These are phyloP conservation scores for Pachyseris speciosa DNA, from an alignment of 64 coral and sea anemone genomes.

Conservation along the genomic window DNA sequence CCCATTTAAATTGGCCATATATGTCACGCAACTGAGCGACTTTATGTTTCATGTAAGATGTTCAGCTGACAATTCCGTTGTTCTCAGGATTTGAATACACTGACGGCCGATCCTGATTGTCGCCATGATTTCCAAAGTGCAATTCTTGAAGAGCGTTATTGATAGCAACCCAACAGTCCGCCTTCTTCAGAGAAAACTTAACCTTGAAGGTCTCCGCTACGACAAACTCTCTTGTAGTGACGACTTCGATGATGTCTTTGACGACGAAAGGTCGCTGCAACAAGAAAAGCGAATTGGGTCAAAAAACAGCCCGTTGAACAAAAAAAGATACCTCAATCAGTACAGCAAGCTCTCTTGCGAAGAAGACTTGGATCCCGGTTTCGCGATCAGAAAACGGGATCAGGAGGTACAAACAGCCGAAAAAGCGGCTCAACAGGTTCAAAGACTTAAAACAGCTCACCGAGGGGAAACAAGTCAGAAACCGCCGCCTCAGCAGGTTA, in stretches of 20 bases:
- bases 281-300: neutral
- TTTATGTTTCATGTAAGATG: neutral
- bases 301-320: neutral
- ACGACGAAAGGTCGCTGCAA: neutral
- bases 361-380: neutral
- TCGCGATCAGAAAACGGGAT: neutral
- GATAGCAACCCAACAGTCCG: neutral
- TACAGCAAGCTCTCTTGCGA: neutral
- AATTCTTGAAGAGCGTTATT: neutral
- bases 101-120: neutral
- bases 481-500: neutral
- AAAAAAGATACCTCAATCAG: neutral
- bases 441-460: neutral
- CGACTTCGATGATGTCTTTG: neutral
- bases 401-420: neutral
- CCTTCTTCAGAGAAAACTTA: neutral
- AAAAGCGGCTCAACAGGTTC: neutral
- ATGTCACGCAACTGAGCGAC: too few species aligned
- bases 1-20: too few species aligned
- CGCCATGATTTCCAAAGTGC: slow-evolving; percentile 17
- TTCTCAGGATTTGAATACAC: too few species aligned
- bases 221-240: neutral
- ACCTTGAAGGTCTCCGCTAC: neutral
- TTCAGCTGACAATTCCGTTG: too few species aligned
- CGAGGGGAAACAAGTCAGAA: too few species aligned